These are phyloP conservation scores for Pterocles orientalis DNA, from an alignment of 2,113 vertebrate genomes.

Conservation along the genomic window DNA sequence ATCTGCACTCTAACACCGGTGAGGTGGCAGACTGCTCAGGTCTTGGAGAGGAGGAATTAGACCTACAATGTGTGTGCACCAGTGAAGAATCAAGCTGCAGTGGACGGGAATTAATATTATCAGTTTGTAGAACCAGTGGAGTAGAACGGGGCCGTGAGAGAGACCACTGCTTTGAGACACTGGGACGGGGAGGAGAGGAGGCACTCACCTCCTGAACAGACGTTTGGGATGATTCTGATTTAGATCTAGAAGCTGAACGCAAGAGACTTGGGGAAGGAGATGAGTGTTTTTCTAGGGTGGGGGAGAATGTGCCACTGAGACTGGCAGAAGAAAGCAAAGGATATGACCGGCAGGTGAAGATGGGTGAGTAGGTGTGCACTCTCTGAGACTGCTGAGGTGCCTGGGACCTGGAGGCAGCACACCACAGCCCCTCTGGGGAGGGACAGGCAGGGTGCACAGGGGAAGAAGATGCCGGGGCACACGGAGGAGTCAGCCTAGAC, in stretches of 20 bases:
- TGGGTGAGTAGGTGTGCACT: conserved; percentile 39
- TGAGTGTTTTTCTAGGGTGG: conserved; percentile 20
- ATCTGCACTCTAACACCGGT: neutral
- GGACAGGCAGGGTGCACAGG: neutral
- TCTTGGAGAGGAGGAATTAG: conserved; percentile 42
- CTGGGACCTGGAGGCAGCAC: neutral
- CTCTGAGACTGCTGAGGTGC: conserved; percentile 50
- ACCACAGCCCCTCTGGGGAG: conserved; percentile 1
- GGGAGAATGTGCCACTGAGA: neutral
- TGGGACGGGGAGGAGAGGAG: neutral
- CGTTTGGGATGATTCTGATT: neutral
- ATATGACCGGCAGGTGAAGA: conserved; percentile 46
- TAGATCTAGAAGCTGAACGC: conserved; percentile 25
- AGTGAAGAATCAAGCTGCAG: conserved; percentile 1
- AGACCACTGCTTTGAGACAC: neutral
- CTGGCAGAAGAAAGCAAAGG: conserved; percentile 43
- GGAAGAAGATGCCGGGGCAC: conserved; percentile 9
- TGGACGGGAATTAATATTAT: neutral
- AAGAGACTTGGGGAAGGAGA: conserved; percentile 27
- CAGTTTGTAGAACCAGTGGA: neutral
- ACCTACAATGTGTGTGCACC: neutral
- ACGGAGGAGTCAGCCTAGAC: neutral
- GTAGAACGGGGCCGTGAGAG: neutral
- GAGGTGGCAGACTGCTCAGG: conserved; percentile 8
- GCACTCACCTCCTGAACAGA: neutral